Conservation (phyloP, 1,140 invertebrate genomes). For the Brachionus asplanchnoidis region DNA sequence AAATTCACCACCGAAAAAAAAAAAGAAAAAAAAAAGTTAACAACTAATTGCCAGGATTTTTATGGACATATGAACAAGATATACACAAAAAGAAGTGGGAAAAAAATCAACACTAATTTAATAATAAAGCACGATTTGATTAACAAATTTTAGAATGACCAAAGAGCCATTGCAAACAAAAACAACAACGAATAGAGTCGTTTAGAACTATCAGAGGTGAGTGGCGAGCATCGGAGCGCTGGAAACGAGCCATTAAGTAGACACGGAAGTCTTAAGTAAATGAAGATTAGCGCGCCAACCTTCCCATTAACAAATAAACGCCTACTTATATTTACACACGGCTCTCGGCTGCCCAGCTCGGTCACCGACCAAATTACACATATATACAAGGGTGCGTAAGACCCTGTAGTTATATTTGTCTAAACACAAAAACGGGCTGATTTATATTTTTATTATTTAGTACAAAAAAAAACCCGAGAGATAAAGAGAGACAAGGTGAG, state of each 20-base stretch:
- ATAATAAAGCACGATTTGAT: background rate
- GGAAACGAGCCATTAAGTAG: background rate
- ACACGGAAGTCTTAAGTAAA: background rate
- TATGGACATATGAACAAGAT: constrained; percentile 1
- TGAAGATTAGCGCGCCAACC: background rate
- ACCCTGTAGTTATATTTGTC: background rate
- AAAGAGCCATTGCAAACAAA: background rate
- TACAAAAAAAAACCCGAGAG: background rate
- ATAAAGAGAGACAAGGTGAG: background rate
- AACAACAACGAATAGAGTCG: background rate
- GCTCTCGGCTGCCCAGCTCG: background rate
- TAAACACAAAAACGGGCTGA: background rate
- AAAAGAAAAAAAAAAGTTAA: background rate
- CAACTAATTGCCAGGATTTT: background rate
- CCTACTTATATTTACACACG: background rate
- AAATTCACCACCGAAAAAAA: background rate
- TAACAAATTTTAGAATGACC: background rate
- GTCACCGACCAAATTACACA: background rate
- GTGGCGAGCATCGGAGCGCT: background rate
- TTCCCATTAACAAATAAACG: background rate
- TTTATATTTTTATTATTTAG: background rate
- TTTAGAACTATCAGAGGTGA: background rate
- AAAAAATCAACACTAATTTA: background rate
- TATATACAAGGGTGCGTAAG: background rate
- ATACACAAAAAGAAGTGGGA: background rate